These are phyloP conservation scores for Linepithema humile DNA, from an alignment of 1,140 invertebrate genomes.

Conservation along the genomic window DNA sequence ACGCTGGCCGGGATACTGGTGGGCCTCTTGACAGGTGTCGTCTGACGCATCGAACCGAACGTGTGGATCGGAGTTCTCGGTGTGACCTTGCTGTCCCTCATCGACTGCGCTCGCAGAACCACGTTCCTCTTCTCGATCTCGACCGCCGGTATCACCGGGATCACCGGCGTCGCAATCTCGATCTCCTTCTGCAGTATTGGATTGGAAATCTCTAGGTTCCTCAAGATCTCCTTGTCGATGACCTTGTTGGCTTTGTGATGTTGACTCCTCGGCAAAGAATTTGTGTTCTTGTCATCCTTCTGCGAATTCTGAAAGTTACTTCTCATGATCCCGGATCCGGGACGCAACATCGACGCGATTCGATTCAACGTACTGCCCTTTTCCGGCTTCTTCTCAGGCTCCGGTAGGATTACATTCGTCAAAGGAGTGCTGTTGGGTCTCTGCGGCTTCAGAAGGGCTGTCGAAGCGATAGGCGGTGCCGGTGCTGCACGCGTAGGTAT, in stretches of 20 bases:
- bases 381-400: slow-evolving; percentile 80
- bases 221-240: slow-evolving; percentile 88
- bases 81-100: slow-evolving; percentile 87
- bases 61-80: slow-evolving; percentile 87
- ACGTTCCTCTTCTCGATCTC: slow-evolving; percentile 83
- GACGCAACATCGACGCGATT: slow-evolving; percentile 91
- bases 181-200: slow-evolving; percentile 90
- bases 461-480: slow-evolving; percentile 28
- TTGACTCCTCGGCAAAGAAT: slow-evolving; percentile 86
- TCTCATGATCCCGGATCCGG: slow-evolving; percentile 85
- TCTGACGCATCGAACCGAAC: slow-evolving; percentile 91
- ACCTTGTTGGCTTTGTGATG: slow-evolving; percentile 87
- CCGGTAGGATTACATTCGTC: slow-evolving; percentile 58
- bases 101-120: slow-evolving; percentile 90
- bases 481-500: slow-evolving; percentile 64
- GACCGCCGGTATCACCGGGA: slow-evolving; percentile 84
- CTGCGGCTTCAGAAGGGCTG: slow-evolving; percentile 56
- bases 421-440: slow-evolving; percentile 73
- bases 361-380: slow-evolving; percentile 87
- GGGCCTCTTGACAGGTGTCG: slow-evolving; percentile 86
- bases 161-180: slow-evolving; percentile 85
- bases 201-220: slow-evolving; percentile 92
- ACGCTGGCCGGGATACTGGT: slow-evolving; percentile 87
- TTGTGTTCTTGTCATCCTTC: slow-evolving; percentile 84
- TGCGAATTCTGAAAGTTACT: slow-evolving; percentile 68